These are phyloP conservation scores for Melinaea marsaeus DNA, from an alignment of 2,888 invertebrate genomes.

Conservation along the genomic window DNA sequence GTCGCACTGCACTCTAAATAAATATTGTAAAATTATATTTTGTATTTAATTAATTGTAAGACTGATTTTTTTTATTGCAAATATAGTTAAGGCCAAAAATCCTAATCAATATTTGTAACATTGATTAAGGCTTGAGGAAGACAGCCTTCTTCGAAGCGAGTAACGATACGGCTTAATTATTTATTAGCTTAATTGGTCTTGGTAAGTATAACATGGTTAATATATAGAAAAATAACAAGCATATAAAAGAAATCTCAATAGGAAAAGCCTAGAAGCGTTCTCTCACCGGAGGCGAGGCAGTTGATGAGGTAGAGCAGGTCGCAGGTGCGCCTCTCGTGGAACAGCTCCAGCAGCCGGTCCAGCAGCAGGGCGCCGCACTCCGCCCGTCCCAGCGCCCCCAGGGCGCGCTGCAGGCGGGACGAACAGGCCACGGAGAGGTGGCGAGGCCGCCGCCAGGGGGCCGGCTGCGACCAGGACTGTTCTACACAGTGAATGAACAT, in stretches of 20 bases:
- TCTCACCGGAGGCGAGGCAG: constrained; percentile 69
- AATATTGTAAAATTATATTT: too few species aligned
- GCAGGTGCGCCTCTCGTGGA: constrained; percentile 67
- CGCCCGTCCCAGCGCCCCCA: constrained; percentile 74
- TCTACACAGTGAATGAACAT: neutral
- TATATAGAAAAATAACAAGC: neutral
- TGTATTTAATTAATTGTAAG: too few species aligned
- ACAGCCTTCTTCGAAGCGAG: too few species aligned
- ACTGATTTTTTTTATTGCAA: too few species aligned
- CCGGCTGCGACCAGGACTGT: constrained; percentile 17
- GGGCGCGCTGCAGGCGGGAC: constrained; percentile 74
- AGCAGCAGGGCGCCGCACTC: constrained; percentile 77
- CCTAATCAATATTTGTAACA: too few species aligned
- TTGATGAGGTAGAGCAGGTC: constrained; percentile 81
- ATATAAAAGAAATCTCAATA: neutral
- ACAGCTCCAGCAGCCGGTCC: constrained; percentile 80
- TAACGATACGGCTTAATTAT: too few species aligned
- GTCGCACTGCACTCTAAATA: too few species aligned
- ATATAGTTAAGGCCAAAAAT: too few species aligned
- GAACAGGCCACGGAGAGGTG: constrained; percentile 73
- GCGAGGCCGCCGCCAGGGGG: constrained; percentile 82
- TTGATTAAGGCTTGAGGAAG: too few species aligned
- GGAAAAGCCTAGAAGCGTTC: too few species aligned
- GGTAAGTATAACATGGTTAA: too few species aligned
- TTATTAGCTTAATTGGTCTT: too few species aligned